Base-by-base conservation (phyloP, 2,797 vertebrate genomes). In the Ceryle rudis region DNA sequence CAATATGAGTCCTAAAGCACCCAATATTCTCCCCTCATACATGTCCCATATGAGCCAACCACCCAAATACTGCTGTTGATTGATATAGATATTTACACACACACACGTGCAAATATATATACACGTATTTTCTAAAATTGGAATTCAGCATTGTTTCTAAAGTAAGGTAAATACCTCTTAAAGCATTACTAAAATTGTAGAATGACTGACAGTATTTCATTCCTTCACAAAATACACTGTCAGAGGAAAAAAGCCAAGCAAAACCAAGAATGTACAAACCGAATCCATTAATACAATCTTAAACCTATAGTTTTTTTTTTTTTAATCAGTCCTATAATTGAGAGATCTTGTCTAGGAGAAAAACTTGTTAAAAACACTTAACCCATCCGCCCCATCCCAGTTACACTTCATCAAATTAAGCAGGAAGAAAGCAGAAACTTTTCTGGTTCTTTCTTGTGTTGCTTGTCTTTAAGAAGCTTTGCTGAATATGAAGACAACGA, bases 131-230 rank as follows among this genome's bases (percentile, higher is more conserved):
- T 44, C 51, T 60, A 44, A 83, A 83, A 93, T 75, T 51, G 67
- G 21, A 86, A 82, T 67, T 86, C 51, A 77, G 44, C 57, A 25
- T 93, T 93, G 73, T 88, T 93, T 89, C 46, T 79, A 86, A 74
- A 12, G 52, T 65, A 77, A 83, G 20, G 62, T 72, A 81, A 94
- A 89, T 66, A 87, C 26, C 29, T 93, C 47, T 60, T 74, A 31
- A 92, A 67, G 23, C 29, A 85, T 60, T 57, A 83, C 20, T 47
- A 87, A 72, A 29, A 67, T 66, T 73, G 65, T 82, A 41, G 25
- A 79, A 65, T 71, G 16, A 61, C 65, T 93, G 44, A 51, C 37
- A 93, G 19, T 42, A 81, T 93, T 94, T 91, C 23, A 37, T 78
- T 66, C 39, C 42, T 85, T 79, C 81, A 72, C 49, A 71, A 81